A percentile compares a stretch with the other conserved stretches of the same genome.
Evolutionary conservation across 2,113 vertebrate species (phyloP).

Genomic region (Anser brachyrhynchus): DNA sequence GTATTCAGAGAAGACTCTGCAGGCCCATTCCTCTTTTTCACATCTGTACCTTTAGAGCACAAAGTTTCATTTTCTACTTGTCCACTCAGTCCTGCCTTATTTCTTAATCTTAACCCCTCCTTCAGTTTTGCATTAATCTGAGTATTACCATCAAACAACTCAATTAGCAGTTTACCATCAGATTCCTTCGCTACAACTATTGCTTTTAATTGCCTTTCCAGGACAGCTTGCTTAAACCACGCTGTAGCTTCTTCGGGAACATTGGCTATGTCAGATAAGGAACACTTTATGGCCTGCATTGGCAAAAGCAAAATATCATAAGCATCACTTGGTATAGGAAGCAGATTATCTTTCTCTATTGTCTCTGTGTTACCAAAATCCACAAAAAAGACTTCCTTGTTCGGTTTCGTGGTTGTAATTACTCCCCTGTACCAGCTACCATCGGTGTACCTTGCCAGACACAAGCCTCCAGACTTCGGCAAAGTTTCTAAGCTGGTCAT

Average conservation of each 20-base stretch:
- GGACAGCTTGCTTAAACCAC: slow-evolving; percentile 84
- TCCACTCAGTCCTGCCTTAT: background rate
- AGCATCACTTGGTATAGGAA: slow-evolving; percentile 85
- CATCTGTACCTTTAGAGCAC: background rate
- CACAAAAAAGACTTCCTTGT: slow-evolving; percentile 86
- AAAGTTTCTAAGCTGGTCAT: slow-evolving; percentile 58
- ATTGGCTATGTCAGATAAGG: slow-evolving; percentile 81
- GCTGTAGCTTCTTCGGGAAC: slow-evolving; percentile 74
- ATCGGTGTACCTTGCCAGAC: slow-evolving; percentile 89
- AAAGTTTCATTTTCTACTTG: background rate
- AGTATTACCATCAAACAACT: slow-evolving; percentile 83
- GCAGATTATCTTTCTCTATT: slow-evolving; percentile 76
- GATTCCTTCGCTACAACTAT: slow-evolving; percentile 86
- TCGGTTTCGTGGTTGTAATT: slow-evolving; percentile 74
- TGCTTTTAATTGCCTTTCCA: slow-evolving; percentile 79
- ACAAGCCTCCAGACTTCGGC: slow-evolving; percentile 76
- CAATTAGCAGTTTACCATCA: slow-evolving; percentile 85
- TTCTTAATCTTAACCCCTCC: slow-evolving; percentile 70
- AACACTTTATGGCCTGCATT: slow-evolving; percentile 89
- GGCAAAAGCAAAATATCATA: slow-evolving; percentile 85
- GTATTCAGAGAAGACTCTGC: background rate
- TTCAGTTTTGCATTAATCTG: slow-evolving; percentile 87
- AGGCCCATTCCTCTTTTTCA: background rate
- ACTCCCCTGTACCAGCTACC: slow-evolving; percentile 89
- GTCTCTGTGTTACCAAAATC: slow-evolving; percentile 89